Evolutionary conservation across 2,797 vertebrate species (phyloP).

Genomic region (Meriones psammophilus): DNA sequence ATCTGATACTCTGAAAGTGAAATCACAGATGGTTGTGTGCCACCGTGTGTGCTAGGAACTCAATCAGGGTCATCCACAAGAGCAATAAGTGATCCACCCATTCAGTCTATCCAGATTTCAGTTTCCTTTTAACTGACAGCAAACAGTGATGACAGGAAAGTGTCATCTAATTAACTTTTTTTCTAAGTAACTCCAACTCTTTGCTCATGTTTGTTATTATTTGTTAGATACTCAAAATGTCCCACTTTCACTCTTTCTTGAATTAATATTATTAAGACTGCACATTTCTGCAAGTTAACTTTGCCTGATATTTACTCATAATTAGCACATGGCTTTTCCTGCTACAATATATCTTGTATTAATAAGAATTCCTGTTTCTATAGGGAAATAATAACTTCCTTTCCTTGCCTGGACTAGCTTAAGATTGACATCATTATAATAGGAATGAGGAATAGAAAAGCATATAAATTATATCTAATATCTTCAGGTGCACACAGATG

Average conservation of each 20-base stretch:
- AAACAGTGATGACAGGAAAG: background rate
- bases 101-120: background rate
- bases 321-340: background rate
- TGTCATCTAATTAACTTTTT: background rate
- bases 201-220: background rate
- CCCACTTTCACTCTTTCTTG: background rate
- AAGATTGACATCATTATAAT: background rate
- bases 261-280: background rate
- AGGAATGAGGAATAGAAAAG: background rate
- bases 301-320: background rate
- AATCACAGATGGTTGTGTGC: background rate
- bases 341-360: background rate
- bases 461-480: background rate
- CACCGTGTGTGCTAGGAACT: background rate
- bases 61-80: background rate
- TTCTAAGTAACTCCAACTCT: background rate
- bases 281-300: background rate
- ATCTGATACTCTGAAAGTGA: background rate
- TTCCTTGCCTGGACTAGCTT: background rate
- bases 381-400: background rate
- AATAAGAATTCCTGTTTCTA: background rate
- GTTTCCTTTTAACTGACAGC: background rate
- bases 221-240: background rate
- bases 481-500: background rate
- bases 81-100: background rate